These are phyloP conservation scores for Drosophila athabasca DNA, from an alignment of 1,140 invertebrate species.

Conservation along the genomic window DNA sequence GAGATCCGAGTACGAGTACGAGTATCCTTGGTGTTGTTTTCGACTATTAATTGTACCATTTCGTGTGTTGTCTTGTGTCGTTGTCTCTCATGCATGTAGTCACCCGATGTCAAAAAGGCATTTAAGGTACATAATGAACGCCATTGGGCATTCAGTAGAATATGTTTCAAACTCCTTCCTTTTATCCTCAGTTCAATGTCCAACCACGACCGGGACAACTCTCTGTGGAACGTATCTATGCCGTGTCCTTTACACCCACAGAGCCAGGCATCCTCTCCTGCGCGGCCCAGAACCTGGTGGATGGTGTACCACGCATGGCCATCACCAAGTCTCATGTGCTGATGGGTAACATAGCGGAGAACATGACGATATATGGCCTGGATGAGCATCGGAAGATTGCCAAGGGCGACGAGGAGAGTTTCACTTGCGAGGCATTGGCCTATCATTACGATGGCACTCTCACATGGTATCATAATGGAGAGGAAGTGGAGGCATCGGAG, in stretches of 20 bases:
- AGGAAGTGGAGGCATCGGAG: conserved; percentile 29
- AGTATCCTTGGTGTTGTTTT: conserved; percentile 1
- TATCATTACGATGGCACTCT: conserved; percentile 85
- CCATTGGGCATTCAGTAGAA: no score
- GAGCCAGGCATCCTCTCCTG: conserved; percentile 80
- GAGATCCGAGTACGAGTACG: no score
- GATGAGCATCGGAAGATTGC: conserved; percentile 80
- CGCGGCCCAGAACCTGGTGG: conserved; percentile 67
- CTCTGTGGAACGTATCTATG: conserved; percentile 59
- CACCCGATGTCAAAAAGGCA: not conserved
- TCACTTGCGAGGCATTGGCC: conserved; percentile 85
- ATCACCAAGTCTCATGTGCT: conserved; percentile 51
- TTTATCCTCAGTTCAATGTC: conserved; percentile 39
- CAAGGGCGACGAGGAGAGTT: conserved; percentile 84
- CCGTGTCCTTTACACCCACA: conserved; percentile 64
- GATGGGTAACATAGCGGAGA: conserved; percentile 66
- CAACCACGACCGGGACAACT: conserved; percentile 44
- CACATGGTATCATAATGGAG: conserved; percentile 79
- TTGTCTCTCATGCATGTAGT: conserved; percentile 11
- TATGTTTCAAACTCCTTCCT: not conserved
- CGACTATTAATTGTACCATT: not conserved
- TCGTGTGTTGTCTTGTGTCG: conserved; percentile 21
- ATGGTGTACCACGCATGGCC: conserved; percentile 13
- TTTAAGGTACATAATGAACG: conserved; percentile 15
- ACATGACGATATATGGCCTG: conserved; percentile 64